Evolutionary conservation across 2,113 vertebrate species (phyloP).

Genomic region (Miniopterus natalensis): DNA sequence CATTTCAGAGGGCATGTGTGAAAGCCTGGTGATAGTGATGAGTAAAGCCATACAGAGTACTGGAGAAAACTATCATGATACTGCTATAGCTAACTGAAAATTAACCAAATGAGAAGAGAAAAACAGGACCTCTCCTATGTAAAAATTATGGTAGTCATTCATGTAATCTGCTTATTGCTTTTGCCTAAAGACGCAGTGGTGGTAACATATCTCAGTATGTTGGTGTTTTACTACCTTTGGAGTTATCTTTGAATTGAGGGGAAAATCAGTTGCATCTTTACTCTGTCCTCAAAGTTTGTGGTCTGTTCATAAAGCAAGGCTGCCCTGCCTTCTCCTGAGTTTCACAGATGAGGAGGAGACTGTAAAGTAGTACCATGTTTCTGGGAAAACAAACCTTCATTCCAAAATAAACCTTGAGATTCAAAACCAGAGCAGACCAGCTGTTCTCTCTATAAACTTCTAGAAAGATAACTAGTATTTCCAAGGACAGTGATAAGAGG

Average conservation of each 20-base stretch:
- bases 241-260: background rate
- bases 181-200: background rate
- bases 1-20: background rate
- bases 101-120: background rate
- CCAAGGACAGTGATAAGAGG: background rate
- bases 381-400: conserved; percentile 59
- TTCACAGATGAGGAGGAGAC: background rate
- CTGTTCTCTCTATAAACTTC: background rate
- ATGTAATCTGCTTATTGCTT: background rate
- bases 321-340: background rate
- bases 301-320: background rate
- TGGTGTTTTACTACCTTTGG: background rate
- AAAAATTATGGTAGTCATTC: background rate
- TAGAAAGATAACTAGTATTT: background rate
- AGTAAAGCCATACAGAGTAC: background rate
- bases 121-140: background rate
- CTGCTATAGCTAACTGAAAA: background rate
- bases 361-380: background rate
- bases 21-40: background rate
- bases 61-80: background rate
- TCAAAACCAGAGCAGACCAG: background rate
- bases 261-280: background rate
- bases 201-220: background rate
- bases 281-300: background rate
- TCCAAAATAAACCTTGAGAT: conserved; percentile 55